phyloP scores from a whole-genome alignment of 2,888 invertebrate genomes.

The Acanthopleura granulata region DNA sequence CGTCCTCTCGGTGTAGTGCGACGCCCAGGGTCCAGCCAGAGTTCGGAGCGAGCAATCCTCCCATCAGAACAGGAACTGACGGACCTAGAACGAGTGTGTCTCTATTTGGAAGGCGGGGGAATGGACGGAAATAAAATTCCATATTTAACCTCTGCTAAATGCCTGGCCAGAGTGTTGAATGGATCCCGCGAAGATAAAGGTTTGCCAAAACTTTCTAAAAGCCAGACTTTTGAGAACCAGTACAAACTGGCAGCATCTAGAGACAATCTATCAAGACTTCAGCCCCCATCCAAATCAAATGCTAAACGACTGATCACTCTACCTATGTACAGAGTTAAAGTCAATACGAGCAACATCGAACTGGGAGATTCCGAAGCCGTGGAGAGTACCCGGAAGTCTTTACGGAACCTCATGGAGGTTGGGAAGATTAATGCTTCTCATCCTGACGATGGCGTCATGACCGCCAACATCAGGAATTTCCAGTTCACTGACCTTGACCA shows the following conservation, averaged over 20 bases:
- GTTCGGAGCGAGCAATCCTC: background rate
- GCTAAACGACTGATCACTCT: conserved; percentile 34
- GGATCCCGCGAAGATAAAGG: background rate
- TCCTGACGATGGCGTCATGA: conserved; percentile 26
- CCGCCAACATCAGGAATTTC: conserved; percentile 37
- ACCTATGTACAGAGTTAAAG: conserved; percentile 36
- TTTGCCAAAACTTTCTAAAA: background rate
- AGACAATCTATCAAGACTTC: background rate
- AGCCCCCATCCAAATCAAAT: background rate
- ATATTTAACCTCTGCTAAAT: background rate
- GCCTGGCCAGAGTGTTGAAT: background rate
- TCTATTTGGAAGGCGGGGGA: background rate
- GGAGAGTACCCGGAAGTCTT: conserved; percentile 34
- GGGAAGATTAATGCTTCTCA: conserved; percentile 32
- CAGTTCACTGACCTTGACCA: conserved; percentile 26
- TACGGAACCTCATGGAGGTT: conserved; percentile 35
- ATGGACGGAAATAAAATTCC: conserved; percentile 6
- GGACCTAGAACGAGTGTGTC: background rate
- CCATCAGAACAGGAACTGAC: background rate
- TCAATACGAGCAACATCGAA: conserved; percentile 33
- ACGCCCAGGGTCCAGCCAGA: background rate
- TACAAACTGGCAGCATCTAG: conserved; percentile 11
- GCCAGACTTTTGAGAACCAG: conserved; percentile 1
- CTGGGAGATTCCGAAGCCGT: conserved; percentile 33
- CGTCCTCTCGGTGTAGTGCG: conserved; percentile 10